Percentiles rank a stretch among this genome's conserved stretches.
phyloP scores from a whole-genome alignment of 92 coral and sea anemone species.

The Diadumene lineata region DNA sequence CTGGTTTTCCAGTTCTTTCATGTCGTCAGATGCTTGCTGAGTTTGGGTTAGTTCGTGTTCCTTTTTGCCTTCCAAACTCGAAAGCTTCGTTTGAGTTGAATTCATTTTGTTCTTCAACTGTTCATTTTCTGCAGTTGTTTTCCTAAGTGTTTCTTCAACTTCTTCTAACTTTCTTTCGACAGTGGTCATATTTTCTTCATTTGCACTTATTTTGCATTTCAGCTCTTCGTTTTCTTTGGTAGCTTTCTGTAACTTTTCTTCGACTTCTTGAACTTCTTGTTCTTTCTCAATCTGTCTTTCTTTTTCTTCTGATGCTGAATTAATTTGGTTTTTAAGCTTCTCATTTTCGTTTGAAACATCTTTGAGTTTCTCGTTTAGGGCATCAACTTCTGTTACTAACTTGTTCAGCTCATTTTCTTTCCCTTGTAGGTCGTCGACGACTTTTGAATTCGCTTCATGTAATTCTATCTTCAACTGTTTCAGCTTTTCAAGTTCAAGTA shows the following conservation, averaged over 20 bases:
- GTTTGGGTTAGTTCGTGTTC: slow-evolving; percentile 17
- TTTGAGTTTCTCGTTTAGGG: slow-evolving; percentile 16
- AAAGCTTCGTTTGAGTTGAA: neutral
- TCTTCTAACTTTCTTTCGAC: slow-evolving; percentile 22
- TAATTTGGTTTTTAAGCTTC: neutral
- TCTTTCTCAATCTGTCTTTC: neutral
- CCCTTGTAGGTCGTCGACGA: slow-evolving; percentile 3
- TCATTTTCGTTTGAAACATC: slow-evolving; percentile 11
- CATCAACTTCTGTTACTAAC: neutral
- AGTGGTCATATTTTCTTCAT: slow-evolving; percentile 1
- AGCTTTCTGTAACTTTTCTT: neutral
- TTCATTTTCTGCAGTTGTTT: neutral
- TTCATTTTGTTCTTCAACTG: slow-evolving; percentile 6
- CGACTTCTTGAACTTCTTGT: neutral
- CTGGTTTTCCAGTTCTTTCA: slow-evolving; percentile 68
- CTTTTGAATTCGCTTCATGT: slow-evolving; percentile 25
- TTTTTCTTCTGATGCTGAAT: neutral
- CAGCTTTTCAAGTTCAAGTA: slow-evolving; percentile 17
- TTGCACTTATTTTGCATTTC: neutral
- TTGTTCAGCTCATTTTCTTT: slow-evolving; percentile 14
- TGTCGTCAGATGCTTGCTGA: neutral
- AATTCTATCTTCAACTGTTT: slow-evolving; percentile 25
- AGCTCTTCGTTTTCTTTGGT: slow-evolving; percentile 14
- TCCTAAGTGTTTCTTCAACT: neutral
- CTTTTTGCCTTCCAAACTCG: slow-evolving; percentile 19